Evolutionary conservation across 1,140 invertebrate genomes (phyloP).

Genomic region (Drosophila pruinosa): DNA sequence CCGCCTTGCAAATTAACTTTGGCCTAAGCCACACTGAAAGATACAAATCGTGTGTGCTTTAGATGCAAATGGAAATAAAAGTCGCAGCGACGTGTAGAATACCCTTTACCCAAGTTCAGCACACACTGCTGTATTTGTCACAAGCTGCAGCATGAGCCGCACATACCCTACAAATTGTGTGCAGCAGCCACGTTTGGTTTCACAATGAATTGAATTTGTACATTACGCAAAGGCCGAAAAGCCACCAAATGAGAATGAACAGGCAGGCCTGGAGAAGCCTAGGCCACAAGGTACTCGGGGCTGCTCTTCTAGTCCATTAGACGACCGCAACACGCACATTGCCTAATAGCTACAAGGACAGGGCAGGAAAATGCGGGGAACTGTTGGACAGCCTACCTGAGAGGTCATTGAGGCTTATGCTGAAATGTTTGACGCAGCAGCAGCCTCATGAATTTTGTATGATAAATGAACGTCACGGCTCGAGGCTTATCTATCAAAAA

Average conservation of each 20-base stretch:
- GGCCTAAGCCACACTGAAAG: slow-evolving; percentile 67
- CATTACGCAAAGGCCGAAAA: slow-evolving; percentile 62
- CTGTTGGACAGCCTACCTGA: slow-evolving; percentile 34
- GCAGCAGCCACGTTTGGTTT: not conserved
- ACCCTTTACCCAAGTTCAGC: slow-evolving; percentile 6
- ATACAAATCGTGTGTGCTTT: slow-evolving; percentile 37
- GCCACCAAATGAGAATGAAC: slow-evolving; percentile 45
- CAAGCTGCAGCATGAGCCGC: not conserved
- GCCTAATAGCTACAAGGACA: slow-evolving; percentile 12
- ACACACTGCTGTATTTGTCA: no score
- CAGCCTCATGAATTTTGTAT: slow-evolving; percentile 75
- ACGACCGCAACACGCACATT: slow-evolving; percentile 40
- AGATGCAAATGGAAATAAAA: not conserved
- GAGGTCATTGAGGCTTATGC: slow-evolving; percentile 46
- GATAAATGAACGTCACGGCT: slow-evolving; percentile 77
- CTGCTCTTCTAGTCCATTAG: slow-evolving; percentile 29
- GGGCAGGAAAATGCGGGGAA: not conserved
- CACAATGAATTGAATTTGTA: slow-evolving; percentile 67
- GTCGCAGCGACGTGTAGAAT: not conserved
- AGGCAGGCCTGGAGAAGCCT: slow-evolving; percentile 1
- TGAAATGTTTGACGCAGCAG: slow-evolving; percentile 40
- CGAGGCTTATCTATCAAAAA: slow-evolving; percentile 65
- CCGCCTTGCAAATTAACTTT: slow-evolving; percentile 79
- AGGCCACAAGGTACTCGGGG: not conserved
- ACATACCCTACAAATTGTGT: not conserved